phyloP scores from a whole-genome alignment of 2,797 vertebrate species.

The Momotus momota region DNA sequence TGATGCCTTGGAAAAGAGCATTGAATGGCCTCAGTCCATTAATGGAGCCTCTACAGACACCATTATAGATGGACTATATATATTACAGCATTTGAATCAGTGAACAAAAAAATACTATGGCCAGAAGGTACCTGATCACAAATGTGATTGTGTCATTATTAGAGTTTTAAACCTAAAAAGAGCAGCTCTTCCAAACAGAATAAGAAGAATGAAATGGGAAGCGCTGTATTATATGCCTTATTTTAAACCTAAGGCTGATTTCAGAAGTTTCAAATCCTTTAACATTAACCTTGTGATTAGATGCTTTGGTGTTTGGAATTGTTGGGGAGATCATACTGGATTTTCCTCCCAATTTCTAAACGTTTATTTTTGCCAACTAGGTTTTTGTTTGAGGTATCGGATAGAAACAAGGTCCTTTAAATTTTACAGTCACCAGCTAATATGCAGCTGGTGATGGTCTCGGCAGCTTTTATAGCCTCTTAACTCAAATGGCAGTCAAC shows the following conservation, averaged over 20 bases:
- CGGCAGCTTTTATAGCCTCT: background rate
- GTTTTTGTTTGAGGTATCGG: background rate
- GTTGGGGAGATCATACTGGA: rapidly evolving
- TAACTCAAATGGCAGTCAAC: background rate
- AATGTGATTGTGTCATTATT: background rate
- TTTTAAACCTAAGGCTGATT: background rate
- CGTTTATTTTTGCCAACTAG: background rate
- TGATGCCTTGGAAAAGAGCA: constrained; percentile 7
- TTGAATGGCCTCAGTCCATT: constrained; percentile 21
- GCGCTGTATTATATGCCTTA: background rate
- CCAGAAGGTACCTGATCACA: background rate
- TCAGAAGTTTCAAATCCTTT: background rate
- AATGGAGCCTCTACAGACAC: background rate
- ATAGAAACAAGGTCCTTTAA: background rate
- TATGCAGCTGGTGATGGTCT: background rate
- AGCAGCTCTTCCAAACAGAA: background rate
- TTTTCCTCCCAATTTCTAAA: background rate
- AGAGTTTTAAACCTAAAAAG: background rate
- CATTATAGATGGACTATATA: background rate
- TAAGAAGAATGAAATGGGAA: background rate
- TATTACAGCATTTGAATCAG: constrained; percentile 6
- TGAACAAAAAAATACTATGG: background rate
- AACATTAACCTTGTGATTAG: background rate
- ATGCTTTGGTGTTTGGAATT: background rate
- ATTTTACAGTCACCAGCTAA: background rate